These are phyloP conservation scores for Clupea harengus DNA, from an alignment of 2,113 vertebrate species.

Conservation along the genomic window DNA sequence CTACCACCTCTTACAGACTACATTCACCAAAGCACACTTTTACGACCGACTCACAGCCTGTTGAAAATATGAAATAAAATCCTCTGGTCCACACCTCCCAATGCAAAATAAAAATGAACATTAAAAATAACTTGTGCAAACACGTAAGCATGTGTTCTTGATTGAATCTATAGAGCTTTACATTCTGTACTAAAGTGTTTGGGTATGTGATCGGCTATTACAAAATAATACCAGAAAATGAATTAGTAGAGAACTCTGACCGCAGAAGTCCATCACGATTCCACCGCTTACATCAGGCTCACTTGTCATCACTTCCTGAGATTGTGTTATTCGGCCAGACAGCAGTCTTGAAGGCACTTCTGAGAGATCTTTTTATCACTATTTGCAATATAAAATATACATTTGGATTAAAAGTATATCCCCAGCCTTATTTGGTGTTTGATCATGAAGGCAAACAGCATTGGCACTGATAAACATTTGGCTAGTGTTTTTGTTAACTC, in stretches of 20 bases:
- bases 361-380: neutral
- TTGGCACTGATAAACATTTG: constrained; percentile 11
- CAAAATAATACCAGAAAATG: neutral
- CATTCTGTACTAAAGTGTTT: neutral
- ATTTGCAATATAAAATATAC: neutral
- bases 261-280: neutral
- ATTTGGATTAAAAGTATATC: neutral
- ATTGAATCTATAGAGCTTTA: neutral
- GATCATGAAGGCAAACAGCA: neutral
- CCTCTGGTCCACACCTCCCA: neutral
- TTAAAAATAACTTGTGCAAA: neutral
- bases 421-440: neutral
- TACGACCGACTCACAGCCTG: neutral
- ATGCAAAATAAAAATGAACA: neutral
- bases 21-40: neutral
- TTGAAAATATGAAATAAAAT: neutral
- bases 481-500: neutral
- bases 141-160: neutral
- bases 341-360: neutral
- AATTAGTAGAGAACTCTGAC: neutral
- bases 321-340: neutral
- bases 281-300: neutral
- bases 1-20: neutral
- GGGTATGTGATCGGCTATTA: neutral
- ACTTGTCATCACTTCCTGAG: neutral